Percentiles rank a stretch among this genome's conserved stretches.
Conservation (phyloP, 2,797 vertebrate species). For the Amniataba percoides region DNA sequence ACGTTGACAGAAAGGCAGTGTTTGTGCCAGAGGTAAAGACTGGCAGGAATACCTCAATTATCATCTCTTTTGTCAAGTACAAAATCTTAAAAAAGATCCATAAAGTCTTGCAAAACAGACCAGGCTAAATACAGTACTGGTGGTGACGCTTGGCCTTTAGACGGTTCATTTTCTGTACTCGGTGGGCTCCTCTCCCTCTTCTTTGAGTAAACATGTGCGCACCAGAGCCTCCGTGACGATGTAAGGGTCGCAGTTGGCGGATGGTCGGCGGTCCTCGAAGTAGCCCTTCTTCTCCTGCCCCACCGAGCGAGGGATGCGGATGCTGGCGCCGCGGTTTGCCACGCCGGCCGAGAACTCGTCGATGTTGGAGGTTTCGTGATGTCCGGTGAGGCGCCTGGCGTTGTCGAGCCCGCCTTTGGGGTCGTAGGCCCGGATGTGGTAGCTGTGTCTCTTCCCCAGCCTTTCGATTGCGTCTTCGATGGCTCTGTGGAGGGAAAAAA, state of each 20-base stretch:
- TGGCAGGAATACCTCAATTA: conserved; percentile 4
- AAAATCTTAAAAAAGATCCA: neutral
- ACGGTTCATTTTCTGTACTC: conserved; percentile 83
- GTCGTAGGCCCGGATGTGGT: conserved; percentile 95
- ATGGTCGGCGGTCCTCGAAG: conserved; percentile 96
- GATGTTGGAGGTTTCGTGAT: conserved; percentile 94
- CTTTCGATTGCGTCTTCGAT: conserved; percentile 94
- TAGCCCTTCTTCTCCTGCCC: conserved; percentile 95
- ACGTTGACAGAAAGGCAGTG: conserved; percentile 39
- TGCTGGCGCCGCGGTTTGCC: conserved; percentile 94
- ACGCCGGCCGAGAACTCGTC: conserved; percentile 94
- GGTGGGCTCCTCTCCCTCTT: conserved; percentile 90
- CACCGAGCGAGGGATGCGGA: conserved; percentile 92
- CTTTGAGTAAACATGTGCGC: conserved; percentile 92
- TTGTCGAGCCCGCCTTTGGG: conserved; percentile 97
- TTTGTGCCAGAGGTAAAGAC: conserved; percentile 19
- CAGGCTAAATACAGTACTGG: conserved; percentile 43
- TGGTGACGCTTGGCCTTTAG: neutral
- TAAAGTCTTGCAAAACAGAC: conserved; percentile 21
- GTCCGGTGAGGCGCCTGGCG: conserved; percentile 92
- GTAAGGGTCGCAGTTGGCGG: conserved; percentile 95
- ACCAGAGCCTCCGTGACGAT: conserved; percentile 93
- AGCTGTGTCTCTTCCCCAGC: conserved; percentile 91
- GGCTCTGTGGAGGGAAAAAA: conserved; percentile 75
- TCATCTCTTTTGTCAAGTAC: conserved; percentile 34